Evolutionary conservation across 2,113 vertebrate species (phyloP).

Genomic region (Leptocoma aspasia): DNA sequence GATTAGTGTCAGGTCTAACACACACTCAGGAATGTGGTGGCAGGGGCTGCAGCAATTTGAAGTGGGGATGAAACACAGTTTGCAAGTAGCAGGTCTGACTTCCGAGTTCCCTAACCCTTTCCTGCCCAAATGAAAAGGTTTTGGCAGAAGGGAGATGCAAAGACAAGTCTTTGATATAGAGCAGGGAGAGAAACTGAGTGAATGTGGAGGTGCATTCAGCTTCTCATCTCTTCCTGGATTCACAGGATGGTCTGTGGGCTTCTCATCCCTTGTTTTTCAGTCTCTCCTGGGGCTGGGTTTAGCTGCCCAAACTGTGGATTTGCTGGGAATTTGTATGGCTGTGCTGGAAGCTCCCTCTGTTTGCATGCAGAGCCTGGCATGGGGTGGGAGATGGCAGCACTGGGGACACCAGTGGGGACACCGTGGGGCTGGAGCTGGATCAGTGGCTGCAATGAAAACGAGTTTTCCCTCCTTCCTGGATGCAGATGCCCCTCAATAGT

Average conservation of each 20-base stretch:
- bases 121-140: neutral
- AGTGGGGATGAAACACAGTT: neutral
- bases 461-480: neutral
- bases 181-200: neutral
- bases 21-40: neutral
- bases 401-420: neutral
- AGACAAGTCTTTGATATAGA: neutral
- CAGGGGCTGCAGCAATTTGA: neutral
- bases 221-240: neutral
- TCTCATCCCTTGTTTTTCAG: neutral
- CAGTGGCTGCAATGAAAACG: rapidly evolving
- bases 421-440: neutral
- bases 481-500: rapidly evolving
- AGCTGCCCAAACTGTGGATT: neutral
- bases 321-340: neutral
- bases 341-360: neutral
- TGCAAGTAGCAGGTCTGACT: neutral
- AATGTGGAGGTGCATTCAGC: neutral
- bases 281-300: neutral
- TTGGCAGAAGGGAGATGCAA: neutral
- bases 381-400: neutral
- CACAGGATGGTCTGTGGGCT: neutral
- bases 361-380: neutral
- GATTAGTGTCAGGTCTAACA: constrained; percentile 38
- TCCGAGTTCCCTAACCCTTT: neutral